Evolutionary conservation across 2,797 vertebrate species (phyloP).

Genomic region (Oceanodroma leucorhoa): DNA sequence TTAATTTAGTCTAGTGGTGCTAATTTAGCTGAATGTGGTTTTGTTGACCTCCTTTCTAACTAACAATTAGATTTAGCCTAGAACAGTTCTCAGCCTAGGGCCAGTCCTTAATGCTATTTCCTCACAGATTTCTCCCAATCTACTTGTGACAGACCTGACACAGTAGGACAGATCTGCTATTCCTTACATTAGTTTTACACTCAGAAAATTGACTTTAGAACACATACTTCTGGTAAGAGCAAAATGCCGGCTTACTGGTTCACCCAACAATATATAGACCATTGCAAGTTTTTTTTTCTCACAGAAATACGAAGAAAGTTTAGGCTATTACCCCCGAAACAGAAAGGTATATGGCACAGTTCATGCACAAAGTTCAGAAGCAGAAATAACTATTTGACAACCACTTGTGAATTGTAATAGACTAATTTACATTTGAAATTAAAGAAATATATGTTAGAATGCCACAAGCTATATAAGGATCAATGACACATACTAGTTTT

Average conservation of each 20-base stretch:
- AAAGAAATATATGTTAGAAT: background rate
- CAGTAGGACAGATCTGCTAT: background rate
- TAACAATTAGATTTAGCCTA: background rate
- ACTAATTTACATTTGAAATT: background rate
- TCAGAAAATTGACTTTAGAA: background rate
- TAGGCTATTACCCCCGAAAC: background rate
- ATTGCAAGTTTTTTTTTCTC: background rate
- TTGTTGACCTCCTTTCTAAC: background rate
- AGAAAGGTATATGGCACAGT: background rate
- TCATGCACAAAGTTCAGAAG: background rate
- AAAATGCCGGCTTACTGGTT: background rate
- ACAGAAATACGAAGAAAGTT: background rate
- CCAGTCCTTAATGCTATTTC: background rate
- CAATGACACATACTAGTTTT: slow-evolving; percentile 79
- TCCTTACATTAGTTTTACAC: background rate
- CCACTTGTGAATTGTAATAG: background rate
- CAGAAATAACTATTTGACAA: background rate
- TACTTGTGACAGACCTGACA: background rate
- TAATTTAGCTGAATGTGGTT: background rate
- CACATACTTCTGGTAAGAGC: background rate
- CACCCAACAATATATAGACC: background rate
- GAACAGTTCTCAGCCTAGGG: background rate
- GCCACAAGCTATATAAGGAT: background rate
- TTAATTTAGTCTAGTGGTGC: background rate
- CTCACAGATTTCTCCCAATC: background rate